Percentiles rank a stretch among this genome's conserved stretches.
phyloP scores from a whole-genome alignment of 2,888 invertebrate genomes.

The Ptychoptera contaminata region DNA sequence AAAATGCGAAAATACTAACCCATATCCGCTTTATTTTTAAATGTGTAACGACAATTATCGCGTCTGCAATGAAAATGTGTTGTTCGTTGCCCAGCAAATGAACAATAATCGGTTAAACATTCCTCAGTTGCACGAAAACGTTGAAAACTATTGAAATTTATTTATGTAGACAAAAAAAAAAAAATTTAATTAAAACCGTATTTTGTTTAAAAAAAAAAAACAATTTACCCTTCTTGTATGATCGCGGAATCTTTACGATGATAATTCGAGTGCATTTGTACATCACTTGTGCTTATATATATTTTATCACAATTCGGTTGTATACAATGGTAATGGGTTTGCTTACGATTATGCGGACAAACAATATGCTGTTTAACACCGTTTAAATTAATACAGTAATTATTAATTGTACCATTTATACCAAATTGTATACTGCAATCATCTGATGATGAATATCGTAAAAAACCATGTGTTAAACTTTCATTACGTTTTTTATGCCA shows the following conservation, averaged over 20 bases:
- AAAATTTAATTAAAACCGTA: no score
- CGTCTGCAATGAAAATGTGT: slow-evolving; percentile 96
- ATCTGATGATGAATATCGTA: slow-evolving; percentile 83
- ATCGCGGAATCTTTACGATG: slow-evolving; percentile 96
- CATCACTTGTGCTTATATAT: slow-evolving; percentile 96
- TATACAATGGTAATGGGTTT: slow-evolving; percentile 73
- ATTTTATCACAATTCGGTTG: slow-evolving; percentile 89
- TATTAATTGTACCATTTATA: slow-evolving; percentile 71
- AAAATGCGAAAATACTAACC: slow-evolving; percentile 46
- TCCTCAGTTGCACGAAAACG: slow-evolving; percentile 91
- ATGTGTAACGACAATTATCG: slow-evolving; percentile 82
- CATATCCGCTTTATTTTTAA: slow-evolving; percentile 99
- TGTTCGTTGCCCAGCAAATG: slow-evolving; percentile 85
- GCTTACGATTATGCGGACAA: slow-evolving; percentile 66
- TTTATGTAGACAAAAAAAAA: no score
- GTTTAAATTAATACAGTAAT: slow-evolving; percentile 82
- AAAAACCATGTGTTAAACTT: slow-evolving; percentile 74
- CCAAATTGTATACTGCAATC: slow-evolving; percentile 80
- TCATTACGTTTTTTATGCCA: slow-evolving; percentile 99
- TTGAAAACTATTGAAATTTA: slow-evolving; percentile 45
- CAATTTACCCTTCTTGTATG: slow-evolving; percentile 75
- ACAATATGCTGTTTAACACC: slow-evolving; percentile 50
- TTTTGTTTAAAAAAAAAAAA: no score
- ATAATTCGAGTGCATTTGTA: slow-evolving; percentile 98
- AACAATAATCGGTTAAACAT: slow-evolving; percentile 80